Base-by-base conservation (phyloP, 1,140 invertebrate genomes). In the Hycleus phaleratus region DNA sequence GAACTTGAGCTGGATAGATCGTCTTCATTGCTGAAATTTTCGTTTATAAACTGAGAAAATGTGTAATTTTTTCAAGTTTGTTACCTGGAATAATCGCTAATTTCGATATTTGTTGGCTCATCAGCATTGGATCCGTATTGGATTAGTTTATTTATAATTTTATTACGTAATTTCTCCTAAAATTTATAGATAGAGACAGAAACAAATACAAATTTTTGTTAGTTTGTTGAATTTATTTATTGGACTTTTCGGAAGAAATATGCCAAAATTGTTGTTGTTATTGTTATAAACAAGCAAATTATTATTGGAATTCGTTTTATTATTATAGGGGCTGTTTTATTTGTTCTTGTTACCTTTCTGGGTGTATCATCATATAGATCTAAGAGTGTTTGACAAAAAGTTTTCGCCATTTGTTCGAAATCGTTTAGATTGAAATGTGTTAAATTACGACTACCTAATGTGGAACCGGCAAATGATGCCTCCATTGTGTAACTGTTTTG, bases 401-500 rank as follows among this genome's bases (percentile, higher is more conserved):
- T 84, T 66, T 85, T 83, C 6, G 92, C 93, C 69, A 95, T 84
- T 58, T 83, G 80, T 68, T 91, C 86, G 70, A 86, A 91, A 70
- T 94, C 91, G 61, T 83, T 79, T 0, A 82, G 83, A 11, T 82
- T 86, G 71, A 95, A 96, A 73, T 97, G 93, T n/a, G 87, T 93
- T 0, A 86, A 86, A 59, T 83, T 82, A 71, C 88, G 82, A n/a
- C 81, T 81, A 1, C 87, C 86, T 26, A 91, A 71, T 55, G 84
- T 86, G 10, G 92, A 91, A 7, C 93, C 93, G 54, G 89, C 91
- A 76, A 95, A 92, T 0, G 92, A 95, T 2, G 92, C 91, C 76
- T 97, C 94, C 81, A 97, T 85, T 1, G 93, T 97, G 71, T 93
- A 97, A 73, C 92, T 95, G 66, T 95, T 93, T 46, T 87, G 84